Percentiles rank a stretch among this genome's conserved stretches.
Conservation (phyloP, 2,797 vertebrate genomes). For the Philypnodon macrostomus region DNA sequence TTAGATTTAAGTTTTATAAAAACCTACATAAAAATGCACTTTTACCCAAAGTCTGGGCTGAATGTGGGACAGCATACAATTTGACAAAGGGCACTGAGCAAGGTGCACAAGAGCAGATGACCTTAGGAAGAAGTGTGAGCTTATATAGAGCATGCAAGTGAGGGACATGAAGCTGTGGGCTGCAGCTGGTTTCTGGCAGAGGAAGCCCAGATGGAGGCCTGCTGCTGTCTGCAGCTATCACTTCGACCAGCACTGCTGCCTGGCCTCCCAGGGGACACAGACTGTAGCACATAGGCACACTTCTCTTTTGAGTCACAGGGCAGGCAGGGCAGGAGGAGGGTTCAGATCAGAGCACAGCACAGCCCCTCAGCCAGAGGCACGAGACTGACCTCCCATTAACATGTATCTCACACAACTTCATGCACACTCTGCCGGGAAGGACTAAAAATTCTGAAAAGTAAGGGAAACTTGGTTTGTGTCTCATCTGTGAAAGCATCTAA, state of each 20-base stretch:
- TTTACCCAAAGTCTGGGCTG: too few species aligned
- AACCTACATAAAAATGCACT: too few species aligned
- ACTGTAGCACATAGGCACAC: slow-evolving; percentile 38
- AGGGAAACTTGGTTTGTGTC: slow-evolving; percentile 6
- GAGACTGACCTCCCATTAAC: slow-evolving; percentile 62
- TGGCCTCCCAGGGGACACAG: slow-evolving; percentile 66
- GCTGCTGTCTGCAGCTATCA: slow-evolving; percentile 73
- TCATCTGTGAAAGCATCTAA: background rate
- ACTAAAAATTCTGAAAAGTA: slow-evolving; percentile 18
- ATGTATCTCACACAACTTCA: slow-evolving; percentile 27
- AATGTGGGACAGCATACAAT: slow-evolving; percentile 1
- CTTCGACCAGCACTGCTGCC: slow-evolving; percentile 66
- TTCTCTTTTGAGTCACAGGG: slow-evolving; percentile 50
- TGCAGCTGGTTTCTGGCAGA: slow-evolving; percentile 91
- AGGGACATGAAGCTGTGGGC: slow-evolving; percentile 48
- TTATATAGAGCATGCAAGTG: slow-evolving; percentile 22
- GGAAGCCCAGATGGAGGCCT: slow-evolving; percentile 79
- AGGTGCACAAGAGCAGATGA: slow-evolving; percentile 38
- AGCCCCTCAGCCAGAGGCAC: slow-evolving; percentile 56
- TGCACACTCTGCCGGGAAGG: slow-evolving; percentile 23
- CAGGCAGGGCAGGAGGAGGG: slow-evolving; percentile 61
- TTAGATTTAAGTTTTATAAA: too few species aligned
- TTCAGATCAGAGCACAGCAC: slow-evolving; percentile 65
- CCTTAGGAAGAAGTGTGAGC: slow-evolving; percentile 4
- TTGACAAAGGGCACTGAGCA: slow-evolving; percentile 5